These are phyloP conservation scores for Panzeria rudis DNA, from an alignment of 2,888 invertebrate genomes.

Conservation along the genomic window DNA sequence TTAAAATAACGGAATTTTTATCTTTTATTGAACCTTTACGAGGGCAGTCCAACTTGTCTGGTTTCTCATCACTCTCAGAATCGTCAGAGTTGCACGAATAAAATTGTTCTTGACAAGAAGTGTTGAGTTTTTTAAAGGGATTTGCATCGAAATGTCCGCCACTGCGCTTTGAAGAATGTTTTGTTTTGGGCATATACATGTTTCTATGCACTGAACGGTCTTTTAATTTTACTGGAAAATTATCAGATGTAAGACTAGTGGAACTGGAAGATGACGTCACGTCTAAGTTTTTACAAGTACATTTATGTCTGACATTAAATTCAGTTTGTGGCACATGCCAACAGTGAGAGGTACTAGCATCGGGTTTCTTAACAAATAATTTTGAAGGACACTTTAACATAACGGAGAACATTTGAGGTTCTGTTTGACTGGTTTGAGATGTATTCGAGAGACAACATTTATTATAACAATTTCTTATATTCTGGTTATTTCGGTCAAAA, in stretches of 20 bases:
- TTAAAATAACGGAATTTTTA: slow-evolving; percentile 58
- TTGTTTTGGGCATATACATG: neutral
- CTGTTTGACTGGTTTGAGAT: slow-evolving; percentile 31
- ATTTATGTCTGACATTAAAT: neutral
- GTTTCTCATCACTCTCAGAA: slow-evolving; percentile 14
- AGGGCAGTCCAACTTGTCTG: neutral
- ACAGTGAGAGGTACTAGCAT: slow-evolving; percentile 20
- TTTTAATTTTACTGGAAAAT: slow-evolving; percentile 39
- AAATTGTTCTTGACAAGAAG: slow-evolving; percentile 27
- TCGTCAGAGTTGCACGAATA: slow-evolving; percentile 66
- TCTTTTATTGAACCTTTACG: neutral
- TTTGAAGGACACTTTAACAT: slow-evolving; percentile 52
- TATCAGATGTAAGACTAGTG: neutral
- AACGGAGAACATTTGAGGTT: slow-evolving; percentile 32
- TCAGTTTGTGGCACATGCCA: slow-evolving; percentile 33
- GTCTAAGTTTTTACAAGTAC: slow-evolving; percentile 10
- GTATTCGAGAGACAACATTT: slow-evolving; percentile 45
- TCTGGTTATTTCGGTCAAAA: slow-evolving; percentile 76
- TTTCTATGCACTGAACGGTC: neutral
- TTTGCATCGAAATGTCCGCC: neutral
- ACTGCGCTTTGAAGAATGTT: neutral
- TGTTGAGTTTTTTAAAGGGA: neutral
- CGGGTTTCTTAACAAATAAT: neutral
- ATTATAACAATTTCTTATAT: slow-evolving; percentile 72
- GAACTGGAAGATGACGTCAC: slow-evolving; percentile 36